Conservation (phyloP, 2,797 vertebrate genomes). For the Macroramphosus scolopax region DNA sequence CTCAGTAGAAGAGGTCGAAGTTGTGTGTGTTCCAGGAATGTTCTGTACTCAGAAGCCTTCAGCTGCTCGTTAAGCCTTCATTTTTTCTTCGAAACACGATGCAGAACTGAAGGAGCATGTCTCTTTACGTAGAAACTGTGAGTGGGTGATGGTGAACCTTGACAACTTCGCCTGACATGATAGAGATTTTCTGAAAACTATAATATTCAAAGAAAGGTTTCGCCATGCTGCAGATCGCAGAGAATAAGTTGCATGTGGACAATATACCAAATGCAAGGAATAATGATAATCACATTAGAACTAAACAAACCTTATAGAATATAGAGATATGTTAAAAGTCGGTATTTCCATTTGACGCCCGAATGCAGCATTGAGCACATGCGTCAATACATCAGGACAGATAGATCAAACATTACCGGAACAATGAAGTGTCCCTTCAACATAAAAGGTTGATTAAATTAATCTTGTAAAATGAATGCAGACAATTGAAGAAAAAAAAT, state of each 20-base stretch:
- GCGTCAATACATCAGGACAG: neutral
- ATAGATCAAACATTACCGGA: neutral
- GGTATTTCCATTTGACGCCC: neutral
- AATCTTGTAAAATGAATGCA: neutral
- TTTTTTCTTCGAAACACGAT: slow-evolving; percentile 48
- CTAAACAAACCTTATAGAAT: too few relatives aligned
- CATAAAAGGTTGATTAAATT: neutral
- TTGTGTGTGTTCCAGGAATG: slow-evolving; percentile 70
- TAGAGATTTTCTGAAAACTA: too few relatives aligned
- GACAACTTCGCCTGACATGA: too few relatives aligned
- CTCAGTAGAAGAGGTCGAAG: too few relatives aligned
- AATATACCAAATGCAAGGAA: too few relatives aligned
- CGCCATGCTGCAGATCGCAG: too few relatives aligned
- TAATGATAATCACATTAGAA: too few relatives aligned
- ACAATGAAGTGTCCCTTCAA: slow-evolving; percentile 2
- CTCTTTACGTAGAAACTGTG: too few relatives aligned
- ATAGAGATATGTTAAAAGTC: too few relatives aligned
- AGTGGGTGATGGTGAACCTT: too few relatives aligned
- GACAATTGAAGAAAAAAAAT: neutral
- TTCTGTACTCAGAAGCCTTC: slow-evolving; percentile 59
- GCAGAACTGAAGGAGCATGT: slow-evolving; percentile 36
- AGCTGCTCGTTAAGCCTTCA: slow-evolving; percentile 49
- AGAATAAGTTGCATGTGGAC: too few relatives aligned
- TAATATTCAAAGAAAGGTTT: too few relatives aligned
- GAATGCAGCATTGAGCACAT: slow-evolving; percentile 4